Base-by-base conservation (phyloP, 2,888 invertebrate genomes). In the Polydrusus pterygomalis region DNA sequence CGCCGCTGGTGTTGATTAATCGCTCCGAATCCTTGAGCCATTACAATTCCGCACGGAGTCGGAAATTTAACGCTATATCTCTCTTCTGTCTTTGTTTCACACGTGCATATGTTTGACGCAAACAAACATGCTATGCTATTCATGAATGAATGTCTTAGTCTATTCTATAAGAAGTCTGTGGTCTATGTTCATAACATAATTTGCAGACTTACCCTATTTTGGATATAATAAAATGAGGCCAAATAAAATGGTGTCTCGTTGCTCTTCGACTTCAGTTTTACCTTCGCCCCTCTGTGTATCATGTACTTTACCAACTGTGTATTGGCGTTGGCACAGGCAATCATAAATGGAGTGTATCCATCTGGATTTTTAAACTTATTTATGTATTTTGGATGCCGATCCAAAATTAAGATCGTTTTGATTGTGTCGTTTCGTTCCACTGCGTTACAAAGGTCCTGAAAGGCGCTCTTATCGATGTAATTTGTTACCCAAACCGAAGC, bases 221-320 rank as follows among this genome's bases (percentile, higher is more conserved):
- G 80, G 13, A 85, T 81, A 54, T 82, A 81, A 77, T 83, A 79
- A 70, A 83, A 85, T 17, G 81, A 76, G 0, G 86, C 84, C 54
- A 86, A 78, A 77, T 85, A 85, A 71, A 86, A 84, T 0, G 85
- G 81, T 1, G 84, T 81, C 80, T 86, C 86, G 8, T 82, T 79
- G 18, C 80, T 78, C 8, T 65, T 64, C 1, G 86, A 84, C 74
- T 80, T 84, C 18, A 80, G 54, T 38, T 76, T 76, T 51, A 86
- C 64, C 69, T 85, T 79, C 13, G 84, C 86, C 20, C 84, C 81
- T 70, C 77, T 81, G 47, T 77, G 78, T 64, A 86, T 71, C 84
- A 86, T 84, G 49, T 79, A 76, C 71, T 80, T 83, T 0, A 85
- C 83, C n/a, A 85, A 40, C 60, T 82, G 83, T 8, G 84, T 83